Conservation (phyloP, 2,113 vertebrate genomes). For the Daubentonia madagascariensis region DNA sequence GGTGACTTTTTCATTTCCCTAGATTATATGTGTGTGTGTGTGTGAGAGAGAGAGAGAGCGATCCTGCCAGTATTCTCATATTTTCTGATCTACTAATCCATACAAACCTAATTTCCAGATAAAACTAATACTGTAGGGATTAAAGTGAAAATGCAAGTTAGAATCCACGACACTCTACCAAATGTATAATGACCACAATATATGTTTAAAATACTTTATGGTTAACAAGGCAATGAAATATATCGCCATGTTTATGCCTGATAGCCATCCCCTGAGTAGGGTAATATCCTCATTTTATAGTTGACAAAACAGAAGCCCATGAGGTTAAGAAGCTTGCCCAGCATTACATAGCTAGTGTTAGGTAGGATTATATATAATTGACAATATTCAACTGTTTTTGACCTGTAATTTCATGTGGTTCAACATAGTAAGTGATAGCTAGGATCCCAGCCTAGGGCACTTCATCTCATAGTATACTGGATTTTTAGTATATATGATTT, state of each 20-base stretch:
- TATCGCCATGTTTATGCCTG: neutral
- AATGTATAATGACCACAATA: neutral
- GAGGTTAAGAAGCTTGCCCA: neutral
- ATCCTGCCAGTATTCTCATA: neutral
- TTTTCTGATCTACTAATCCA: neutral
- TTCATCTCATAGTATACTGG: neutral
- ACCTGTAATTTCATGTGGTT: neutral
- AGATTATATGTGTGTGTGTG: neutral
- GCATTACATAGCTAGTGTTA: neutral
- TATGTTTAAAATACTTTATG: neutral
- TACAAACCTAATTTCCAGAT: neutral
- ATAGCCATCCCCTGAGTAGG: neutral
- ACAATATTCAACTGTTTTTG: neutral
- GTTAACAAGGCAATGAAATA: neutral
- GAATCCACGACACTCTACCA: neutral
- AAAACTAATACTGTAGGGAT: neutral
- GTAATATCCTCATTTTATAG: neutral
- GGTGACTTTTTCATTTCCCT: neutral
- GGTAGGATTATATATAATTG: neutral
- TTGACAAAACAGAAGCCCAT: neutral
- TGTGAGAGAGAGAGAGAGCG: no score
- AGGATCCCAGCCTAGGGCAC: no score
- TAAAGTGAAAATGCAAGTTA: slow-evolving; percentile 18
- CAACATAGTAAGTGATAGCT: neutral
- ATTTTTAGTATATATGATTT: neutral